Evolutionary conservation across 2,888 invertebrate species (phyloP).

Genomic region (Chalcis sispes): DNA sequence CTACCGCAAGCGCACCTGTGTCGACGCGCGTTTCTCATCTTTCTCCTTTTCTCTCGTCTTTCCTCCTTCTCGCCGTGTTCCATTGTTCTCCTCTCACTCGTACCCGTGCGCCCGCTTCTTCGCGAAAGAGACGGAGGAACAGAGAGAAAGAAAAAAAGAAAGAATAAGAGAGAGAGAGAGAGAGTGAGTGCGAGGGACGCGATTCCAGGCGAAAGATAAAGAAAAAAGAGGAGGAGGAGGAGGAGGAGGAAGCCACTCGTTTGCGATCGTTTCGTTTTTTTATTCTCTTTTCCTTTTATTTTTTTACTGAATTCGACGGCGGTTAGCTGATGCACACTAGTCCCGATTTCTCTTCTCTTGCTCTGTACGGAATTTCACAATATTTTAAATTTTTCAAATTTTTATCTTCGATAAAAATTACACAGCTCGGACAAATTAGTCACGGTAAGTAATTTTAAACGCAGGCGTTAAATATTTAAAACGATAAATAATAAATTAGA

Average conservation of each 20-base stretch:
- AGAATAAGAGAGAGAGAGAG: constrained; percentile 21
- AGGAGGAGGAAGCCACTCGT: constrained; percentile 55
- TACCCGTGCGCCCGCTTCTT: constrained; percentile 12
- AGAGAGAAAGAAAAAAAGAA: constrained; percentile 24
- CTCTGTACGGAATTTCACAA: too few relatives aligned
- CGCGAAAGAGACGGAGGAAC: constrained; percentile 24
- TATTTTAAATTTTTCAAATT: too few relatives aligned
- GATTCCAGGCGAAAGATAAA: constrained; percentile 63
- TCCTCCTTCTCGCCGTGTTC: not conserved
- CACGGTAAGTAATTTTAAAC: too few relatives aligned
- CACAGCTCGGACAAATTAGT: too few relatives aligned
- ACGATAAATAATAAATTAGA: too few relatives aligned
- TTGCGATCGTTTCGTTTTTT: constrained; percentile 50
- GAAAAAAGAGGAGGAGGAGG: constrained; percentile 34
- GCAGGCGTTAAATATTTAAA: too few relatives aligned
- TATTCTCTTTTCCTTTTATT: not conserved
- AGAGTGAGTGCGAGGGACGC: too few relatives aligned
- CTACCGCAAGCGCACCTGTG: constrained; percentile 50
- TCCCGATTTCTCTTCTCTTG: constrained; percentile 14
- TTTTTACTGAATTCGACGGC: constrained; percentile 60
- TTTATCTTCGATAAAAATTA: too few relatives aligned
- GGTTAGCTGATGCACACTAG: constrained; percentile 59
- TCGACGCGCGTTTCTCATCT: constrained; percentile 48
- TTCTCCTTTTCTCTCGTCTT: not conserved
- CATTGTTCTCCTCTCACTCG: constrained; percentile 1